Base-by-base conservation (phyloP, 2,888 invertebrate genomes). In the Drosophila koepferae region DNA sequence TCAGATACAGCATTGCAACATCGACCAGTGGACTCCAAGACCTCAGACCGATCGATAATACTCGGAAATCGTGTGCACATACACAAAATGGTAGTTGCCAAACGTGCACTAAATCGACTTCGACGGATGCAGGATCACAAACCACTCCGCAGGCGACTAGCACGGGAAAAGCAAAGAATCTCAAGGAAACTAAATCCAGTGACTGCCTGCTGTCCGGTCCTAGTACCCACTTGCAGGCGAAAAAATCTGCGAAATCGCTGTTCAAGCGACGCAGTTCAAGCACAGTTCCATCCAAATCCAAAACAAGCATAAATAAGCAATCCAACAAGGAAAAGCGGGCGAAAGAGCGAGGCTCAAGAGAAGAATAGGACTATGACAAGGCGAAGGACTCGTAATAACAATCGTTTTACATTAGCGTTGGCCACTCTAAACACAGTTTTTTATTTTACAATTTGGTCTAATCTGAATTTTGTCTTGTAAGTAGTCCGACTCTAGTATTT, bases 1-100 rank as follows among this genome's bases (percentile, higher is more conserved):
- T 90, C 2, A 60, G 67, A 10, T 82, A 78, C 48, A 77, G 72
- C 7, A 51, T 56, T 14, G 68, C 66, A 14, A 92, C 92, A 14
- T 91, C 90, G 0, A 90, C 89, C 5, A 71, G 62, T 9, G 86
- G 70, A 8, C 63, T 88, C 2, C 2, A 56, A n/a, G 14, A 12
- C 4, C 2, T 1, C 0, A 16, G 34, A 14, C 14, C 18, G 7
- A 43, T 43, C 18, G 18, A 36, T 2, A 28, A 28, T 1, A 44
- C 28, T 10, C 56, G 43, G 4, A 23, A 28, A 7, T 8, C 1
- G 12, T 9, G 2, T n/a, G 5, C 2, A 1, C 5, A 8, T 10
- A 5, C 10, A n/a, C 18, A 20, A 12, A 18, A 51, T 34, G 40
- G 69, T 36, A 23, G 49, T 12, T 73, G 63, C 46, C 78, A 84